Evolutionary conservation across 1,140 invertebrate genomes (phyloP), one percentile per base, ranked within the genome.

Genomic region (Scaptodrosophila lebanonensis): DNA sequence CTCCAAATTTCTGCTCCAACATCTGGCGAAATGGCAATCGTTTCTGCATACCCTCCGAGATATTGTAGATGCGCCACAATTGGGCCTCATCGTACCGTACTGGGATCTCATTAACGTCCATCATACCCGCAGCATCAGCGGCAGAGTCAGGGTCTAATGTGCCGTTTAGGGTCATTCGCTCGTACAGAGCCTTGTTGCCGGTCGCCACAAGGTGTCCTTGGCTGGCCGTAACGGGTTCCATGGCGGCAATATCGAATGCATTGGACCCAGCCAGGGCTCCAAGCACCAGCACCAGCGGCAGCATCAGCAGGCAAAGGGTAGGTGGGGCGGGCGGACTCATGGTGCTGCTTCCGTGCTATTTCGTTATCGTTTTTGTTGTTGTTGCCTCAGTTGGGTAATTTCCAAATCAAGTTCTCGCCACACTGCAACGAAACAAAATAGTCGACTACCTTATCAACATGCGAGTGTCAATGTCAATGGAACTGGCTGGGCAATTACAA

Each of bases 1-100:
- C 84, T 1, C 84, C 84, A 11, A 79, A 86, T 49, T 83, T 71
- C 9, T 73, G 66, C 45, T 86, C 84, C 32, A 86, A 51, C 32
- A 70, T 42, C 40, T 84, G 57, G 11, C 66, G 48, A 6, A 86
- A 56, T 16, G 75, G 75, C 51, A 83, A 48, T 5, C 33, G 50
- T 17, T 56, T 56, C 6, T 52, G 62, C 70, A 84, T 60, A 3
- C 64, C 61, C 36, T 76, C 69, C 4, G 79, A 83, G 9, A 83
- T 82, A 59, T 86, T 86, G 49, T 87, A 69, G 8, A 90, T 87
- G 54, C 90, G 88, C 90, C 89, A 90, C 16, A 91, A 59, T 73
- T 91, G 89, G 25, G 88, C 87, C 20, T 90, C 89, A 27, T 88
- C 86, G 56, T 88, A 90, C 16, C 88, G 87, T 35, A 89, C 88